These are phyloP conservation scores for Azemiops feae DNA, from an alignment of 2,113 vertebrate species.

Conservation along the genomic window DNA sequence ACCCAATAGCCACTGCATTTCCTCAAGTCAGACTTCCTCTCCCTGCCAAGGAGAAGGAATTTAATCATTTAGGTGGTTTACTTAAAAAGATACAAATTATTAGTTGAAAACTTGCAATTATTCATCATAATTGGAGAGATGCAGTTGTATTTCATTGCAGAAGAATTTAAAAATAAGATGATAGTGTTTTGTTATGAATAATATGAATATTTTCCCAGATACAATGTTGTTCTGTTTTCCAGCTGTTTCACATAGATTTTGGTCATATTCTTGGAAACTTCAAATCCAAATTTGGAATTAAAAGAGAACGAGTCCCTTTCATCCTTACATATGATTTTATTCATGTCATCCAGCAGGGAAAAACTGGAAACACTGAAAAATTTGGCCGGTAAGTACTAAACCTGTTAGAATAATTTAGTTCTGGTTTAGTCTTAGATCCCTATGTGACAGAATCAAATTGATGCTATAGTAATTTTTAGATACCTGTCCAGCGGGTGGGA, in stretches of 20 bases:
- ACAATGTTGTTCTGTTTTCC: conserved; percentile 20
- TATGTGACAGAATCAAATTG: not conserved
- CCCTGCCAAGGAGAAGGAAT: not conserved
- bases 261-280: conserved; percentile 99
- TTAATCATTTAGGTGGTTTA: not conserved
- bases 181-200: conserved; percentile 12
- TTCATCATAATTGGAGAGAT: not conserved
- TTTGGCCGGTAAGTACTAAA: conserved; percentile 85
- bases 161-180: not conserved
- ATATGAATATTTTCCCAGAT: not conserved
- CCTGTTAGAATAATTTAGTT: not conserved
- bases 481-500: not conserved
- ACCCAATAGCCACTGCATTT: not conserved
- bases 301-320: conserved; percentile 96
- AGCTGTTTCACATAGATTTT: conserved; percentile 99
- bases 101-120: not conserved
- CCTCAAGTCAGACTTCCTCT: not conserved
- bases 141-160: not conserved
- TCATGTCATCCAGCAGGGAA: conserved; percentile 98
- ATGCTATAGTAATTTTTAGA: not conserved
- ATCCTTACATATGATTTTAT: conserved; percentile 99
- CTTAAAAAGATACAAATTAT: not conserved
- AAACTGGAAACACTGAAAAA: conserved; percentile 95
- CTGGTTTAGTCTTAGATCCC: not conserved
- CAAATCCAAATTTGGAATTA: conserved; percentile 99